Evolutionary conservation across 2,888 invertebrate species (phyloP), one percentile per base, ranked within the genome.

Genomic region (Agrilus mali): DNA sequence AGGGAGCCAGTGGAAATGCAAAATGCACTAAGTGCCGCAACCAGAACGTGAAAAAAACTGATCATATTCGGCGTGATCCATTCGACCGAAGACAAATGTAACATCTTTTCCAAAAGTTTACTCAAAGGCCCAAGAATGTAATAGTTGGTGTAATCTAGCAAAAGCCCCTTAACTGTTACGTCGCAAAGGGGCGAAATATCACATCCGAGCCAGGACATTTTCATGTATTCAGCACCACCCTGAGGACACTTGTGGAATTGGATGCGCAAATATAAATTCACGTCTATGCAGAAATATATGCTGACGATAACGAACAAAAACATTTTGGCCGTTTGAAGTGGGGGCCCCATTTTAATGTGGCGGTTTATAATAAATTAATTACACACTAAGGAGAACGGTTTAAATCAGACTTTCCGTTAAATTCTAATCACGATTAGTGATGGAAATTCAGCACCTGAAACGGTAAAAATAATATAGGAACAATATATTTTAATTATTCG

Each of bases 41-140:
- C 70, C 14, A 83, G 69, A 2, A 90, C 82, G 58, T 90, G 89
- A 41, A 78, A 80, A 52, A 79, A 74, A 33, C 88, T 89, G 55
- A 92, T 86, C 69, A 81, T 77, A 64, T 90, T 89, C 0, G 92
- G 86, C 1, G 88, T 86, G 46, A 92, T 74, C 67, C 70, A 73
- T 3, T 53, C 47, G 46, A 64, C 65, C 10, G 59, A 50, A 2
- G 64, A 63, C 42, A 68, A 64, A 38, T 61, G 52, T 40, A 79
- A 69, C 6, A 79, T 64, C 54, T 75, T 65, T 59, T 89, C 86
- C 31, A 85, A 68, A 16, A 86, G 65, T 4, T 80, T 76, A n/a
- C 86, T 84, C 36, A 85, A 61, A 0, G 90, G 90, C 2, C 82
- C 82, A 56, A 88, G 81, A 15, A 90, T 67, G 58, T 88, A 92